Evolutionary conservation across 1,140 invertebrate genomes (phyloP).

Genomic region (Galleria mellonella): DNA sequence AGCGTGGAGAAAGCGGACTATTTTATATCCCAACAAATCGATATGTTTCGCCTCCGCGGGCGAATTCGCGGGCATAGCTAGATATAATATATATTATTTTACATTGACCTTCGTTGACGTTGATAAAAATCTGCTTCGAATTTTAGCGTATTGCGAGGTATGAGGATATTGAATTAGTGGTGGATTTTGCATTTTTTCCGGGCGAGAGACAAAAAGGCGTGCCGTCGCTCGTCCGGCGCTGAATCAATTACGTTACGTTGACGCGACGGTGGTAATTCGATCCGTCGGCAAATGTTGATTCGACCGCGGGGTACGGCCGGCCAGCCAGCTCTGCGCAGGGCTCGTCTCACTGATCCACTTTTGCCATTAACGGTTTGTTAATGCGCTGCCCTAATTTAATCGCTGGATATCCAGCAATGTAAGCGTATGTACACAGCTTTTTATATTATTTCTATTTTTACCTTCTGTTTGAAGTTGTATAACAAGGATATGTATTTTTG

Average conservation of each 20-base stretch:
- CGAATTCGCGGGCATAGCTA: too few relatives aligned
- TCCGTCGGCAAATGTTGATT: constrained; percentile 66
- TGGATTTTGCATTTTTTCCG: constrained; percentile 55
- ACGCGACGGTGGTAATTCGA: constrained; percentile 53
- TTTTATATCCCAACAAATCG: too few relatives aligned
- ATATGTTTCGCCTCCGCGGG: too few relatives aligned
- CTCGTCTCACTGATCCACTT: constrained; percentile 22
- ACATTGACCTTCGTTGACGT: too few relatives aligned
- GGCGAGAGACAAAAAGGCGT: constrained; percentile 43
- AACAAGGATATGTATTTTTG: too few relatives aligned
- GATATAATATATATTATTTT: too few relatives aligned
- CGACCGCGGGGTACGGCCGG: constrained; percentile 36
- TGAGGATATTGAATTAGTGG: constrained; percentile 58
- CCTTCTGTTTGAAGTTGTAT: too few relatives aligned
- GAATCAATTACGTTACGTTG: constrained; percentile 63
- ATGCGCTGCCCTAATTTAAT: constrained; percentile 13
- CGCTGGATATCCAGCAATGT: too few relatives aligned
- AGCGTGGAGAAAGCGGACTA: too few relatives aligned
- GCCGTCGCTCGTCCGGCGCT: constrained; percentile 37
- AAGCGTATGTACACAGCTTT: too few relatives aligned
- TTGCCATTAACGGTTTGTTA: constrained; percentile 16
- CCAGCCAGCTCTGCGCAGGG: neutral
- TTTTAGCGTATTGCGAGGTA: constrained; percentile 20
- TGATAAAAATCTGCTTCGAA: neutral
- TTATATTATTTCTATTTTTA: too few relatives aligned